Conservation (phyloP, 2,113 vertebrate species). For the Ardeotis arabs region DNA sequence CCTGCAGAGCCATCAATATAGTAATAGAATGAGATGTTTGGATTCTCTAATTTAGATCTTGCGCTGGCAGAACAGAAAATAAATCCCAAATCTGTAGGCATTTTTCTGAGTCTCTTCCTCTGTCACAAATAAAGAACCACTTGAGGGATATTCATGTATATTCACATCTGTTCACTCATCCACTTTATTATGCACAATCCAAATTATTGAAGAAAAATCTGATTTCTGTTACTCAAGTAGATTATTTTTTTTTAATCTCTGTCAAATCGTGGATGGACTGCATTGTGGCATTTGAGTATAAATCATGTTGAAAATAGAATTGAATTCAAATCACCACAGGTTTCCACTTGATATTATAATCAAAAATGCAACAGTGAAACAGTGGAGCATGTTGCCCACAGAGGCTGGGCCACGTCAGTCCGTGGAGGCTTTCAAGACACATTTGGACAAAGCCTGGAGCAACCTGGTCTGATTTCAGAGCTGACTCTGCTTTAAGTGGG, state of each 20-base stretch:
- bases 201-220: background rate
- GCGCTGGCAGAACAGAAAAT: background rate
- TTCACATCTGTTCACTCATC: background rate
- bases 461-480: background rate
- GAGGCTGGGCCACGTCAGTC: background rate
- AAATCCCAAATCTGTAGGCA: background rate
- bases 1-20: background rate
- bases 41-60: background rate
- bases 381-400: background rate
- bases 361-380: background rate
- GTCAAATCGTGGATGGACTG: background rate
- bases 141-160: background rate
- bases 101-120: background rate
- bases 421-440: background rate
- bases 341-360: background rate
- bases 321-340: background rate
- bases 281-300: background rate
- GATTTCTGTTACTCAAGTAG: background rate
- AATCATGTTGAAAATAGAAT: background rate
- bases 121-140: background rate
- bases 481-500: accelerated
- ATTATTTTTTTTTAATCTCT: background rate
- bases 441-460: background rate
- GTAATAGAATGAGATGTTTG: background rate
- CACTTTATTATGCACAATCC: background rate